Evolutionary conservation across 2,888 invertebrate species (phyloP).

Genomic region (Harpagoxenus sublaevis): DNA sequence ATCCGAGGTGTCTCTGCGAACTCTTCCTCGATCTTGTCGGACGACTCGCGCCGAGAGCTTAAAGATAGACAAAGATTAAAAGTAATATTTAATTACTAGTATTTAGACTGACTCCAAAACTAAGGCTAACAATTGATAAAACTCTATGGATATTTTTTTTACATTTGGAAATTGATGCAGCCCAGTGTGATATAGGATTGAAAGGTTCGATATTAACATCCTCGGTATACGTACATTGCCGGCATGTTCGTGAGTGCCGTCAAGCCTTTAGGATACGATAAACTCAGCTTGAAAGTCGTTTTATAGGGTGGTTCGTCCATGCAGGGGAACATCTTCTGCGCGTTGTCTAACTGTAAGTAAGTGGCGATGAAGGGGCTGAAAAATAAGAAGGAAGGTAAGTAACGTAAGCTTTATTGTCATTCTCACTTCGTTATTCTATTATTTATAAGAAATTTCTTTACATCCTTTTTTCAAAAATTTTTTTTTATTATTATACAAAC

Average conservation of each 20-base stretch:
- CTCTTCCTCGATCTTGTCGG: slow-evolving; percentile 89
- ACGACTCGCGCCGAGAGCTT: slow-evolving; percentile 3
- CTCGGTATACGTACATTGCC: slow-evolving; percentile 49
- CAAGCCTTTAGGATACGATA: slow-evolving; percentile 88
- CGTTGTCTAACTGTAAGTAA: slow-evolving; percentile 91
- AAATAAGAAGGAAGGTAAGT: not conserved
- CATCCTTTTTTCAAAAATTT: not conserved
- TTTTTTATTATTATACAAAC: not conserved
- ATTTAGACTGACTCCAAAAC: not conserved
- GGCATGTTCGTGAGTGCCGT: slow-evolving; percentile 89
- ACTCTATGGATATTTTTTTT: not conserved
- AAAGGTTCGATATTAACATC: not conserved
- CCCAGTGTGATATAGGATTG: not conserved
- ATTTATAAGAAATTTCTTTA: not conserved
- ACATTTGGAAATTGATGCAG: not conserved
- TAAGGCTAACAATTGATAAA: not conserved
- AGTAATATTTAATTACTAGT: not conserved
- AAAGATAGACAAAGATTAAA: not conserved
- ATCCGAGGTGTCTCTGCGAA: slow-evolving; percentile 92
- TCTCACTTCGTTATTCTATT: not conserved
- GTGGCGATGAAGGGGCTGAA: slow-evolving; percentile 89
- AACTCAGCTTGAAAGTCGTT: slow-evolving; percentile 90
- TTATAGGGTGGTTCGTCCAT: slow-evolving; percentile 93
- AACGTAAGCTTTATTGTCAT: not conserved
- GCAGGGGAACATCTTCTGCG: slow-evolving; percentile 93